Percentiles rank a stretch among this genome's conserved stretches.
phyloP scores from a whole-genome alignment of 2,113 vertebrate species.

The Odontesthes bonariensis region DNA sequence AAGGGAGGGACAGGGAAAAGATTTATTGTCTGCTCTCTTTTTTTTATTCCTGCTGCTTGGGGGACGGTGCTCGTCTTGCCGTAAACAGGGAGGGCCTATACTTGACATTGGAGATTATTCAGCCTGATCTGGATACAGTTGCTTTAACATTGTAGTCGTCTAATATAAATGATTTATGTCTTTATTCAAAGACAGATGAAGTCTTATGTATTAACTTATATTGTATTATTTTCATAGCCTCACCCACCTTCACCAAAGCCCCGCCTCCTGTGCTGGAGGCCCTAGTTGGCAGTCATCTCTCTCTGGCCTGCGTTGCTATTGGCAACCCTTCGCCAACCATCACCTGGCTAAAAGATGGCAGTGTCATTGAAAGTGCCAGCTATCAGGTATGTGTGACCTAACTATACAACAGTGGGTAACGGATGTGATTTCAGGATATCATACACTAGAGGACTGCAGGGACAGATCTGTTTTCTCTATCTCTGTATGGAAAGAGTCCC shows the following conservation, averaged over 20 bases:
- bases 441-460: too few relatives aligned
- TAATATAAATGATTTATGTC: background rate
- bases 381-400: conserved; percentile 76
- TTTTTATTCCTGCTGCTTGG: conserved; percentile 1
- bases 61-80: background rate
- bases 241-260: conserved; percentile 87
- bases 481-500: too few relatives aligned
- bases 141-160: background rate
- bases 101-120: background rate
- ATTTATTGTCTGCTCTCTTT: conserved; percentile 1
- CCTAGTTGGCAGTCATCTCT: conserved; percentile 77
- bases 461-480: too few relatives aligned
- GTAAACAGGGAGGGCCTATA: background rate
- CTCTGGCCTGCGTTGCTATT: conserved; percentile 84
- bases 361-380: conserved; percentile 67
- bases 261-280: conserved; percentile 86
- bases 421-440: background rate
- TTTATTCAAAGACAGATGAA: background rate
- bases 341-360: conserved; percentile 87
- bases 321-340: conserved; percentile 90
- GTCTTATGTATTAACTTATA: background rate
- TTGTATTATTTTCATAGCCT: conserved; percentile 78
- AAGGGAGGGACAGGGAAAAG: background rate
- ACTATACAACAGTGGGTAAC: background rate
- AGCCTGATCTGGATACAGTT: background rate